Evolutionary conservation across 2,888 invertebrate species (phyloP).

Genomic region (Sinelater perroti): DNA sequence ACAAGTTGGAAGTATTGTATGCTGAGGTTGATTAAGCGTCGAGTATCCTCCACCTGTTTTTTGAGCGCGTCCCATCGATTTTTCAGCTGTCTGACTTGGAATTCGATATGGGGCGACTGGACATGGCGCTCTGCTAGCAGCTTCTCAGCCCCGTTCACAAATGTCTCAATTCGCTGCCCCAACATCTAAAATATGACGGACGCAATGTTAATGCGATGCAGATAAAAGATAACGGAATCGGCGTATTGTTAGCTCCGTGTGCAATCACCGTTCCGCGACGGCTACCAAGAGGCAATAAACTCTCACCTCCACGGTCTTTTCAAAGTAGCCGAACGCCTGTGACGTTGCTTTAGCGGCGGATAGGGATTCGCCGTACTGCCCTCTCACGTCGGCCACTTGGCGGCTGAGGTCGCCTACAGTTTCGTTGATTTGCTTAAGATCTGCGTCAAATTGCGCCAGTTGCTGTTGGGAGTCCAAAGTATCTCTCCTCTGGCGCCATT

Average conservation of each 20-base stretch:
- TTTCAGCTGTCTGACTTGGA: conserved; percentile 70
- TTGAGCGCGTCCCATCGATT: conserved; percentile 75
- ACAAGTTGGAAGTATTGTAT: conserved; percentile 77
- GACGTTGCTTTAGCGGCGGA: conserved; percentile 75
- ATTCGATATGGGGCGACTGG: conserved; percentile 67
- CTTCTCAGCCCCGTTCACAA: conserved; percentile 72
- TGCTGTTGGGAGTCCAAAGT: conserved; percentile 71
- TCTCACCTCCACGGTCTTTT: conserved; percentile 77
- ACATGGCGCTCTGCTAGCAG: conserved; percentile 62
- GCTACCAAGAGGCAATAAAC: conserved; percentile 8
- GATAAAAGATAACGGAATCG: conserved; percentile 13
- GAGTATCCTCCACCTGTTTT: conserved; percentile 70
- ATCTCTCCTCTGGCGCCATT: conserved; percentile 68
- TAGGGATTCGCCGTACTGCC: conserved; percentile 77
- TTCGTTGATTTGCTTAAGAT: conserved; percentile 74
- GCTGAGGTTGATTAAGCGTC: conserved; percentile 72
- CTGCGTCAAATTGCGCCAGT: conserved; percentile 72
- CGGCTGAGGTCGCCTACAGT: conserved; percentile 73
- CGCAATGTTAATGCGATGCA: conserved; percentile 10
- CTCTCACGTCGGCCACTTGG: conserved; percentile 70
- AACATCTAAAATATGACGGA: conserved; percentile 39
- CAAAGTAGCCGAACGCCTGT: conserved; percentile 77
- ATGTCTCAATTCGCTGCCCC: conserved; percentile 68
- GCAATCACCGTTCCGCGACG: conserved; percentile 33
- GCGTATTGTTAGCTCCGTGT: conserved; percentile 16